phyloP scores from a whole-genome alignment of 2,797 vertebrate species.

The Pseudomugil gertrudae region DNA sequence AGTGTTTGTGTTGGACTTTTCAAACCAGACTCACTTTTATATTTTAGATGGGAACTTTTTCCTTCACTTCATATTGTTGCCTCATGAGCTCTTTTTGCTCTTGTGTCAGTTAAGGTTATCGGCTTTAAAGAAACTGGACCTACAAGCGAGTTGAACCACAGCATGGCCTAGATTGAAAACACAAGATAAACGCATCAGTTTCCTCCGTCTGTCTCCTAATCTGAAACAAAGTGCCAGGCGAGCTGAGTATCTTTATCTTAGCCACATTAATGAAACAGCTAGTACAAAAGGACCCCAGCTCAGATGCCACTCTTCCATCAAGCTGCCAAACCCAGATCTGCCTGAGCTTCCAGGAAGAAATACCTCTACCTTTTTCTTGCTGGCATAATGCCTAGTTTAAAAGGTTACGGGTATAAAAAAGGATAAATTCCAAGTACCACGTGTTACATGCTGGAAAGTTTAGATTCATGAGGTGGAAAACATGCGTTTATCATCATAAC shows the following conservation, averaged over 20 bases:
- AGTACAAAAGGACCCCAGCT: constrained; percentile 77
- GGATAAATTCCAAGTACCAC: too few relatives aligned
- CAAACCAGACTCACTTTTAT: constrained; percentile 14
- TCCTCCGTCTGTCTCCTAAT: constrained; percentile 66
- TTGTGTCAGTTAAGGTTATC: constrained; percentile 54
- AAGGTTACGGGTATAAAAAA: too few relatives aligned
- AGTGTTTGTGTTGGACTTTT: constrained; percentile 30
- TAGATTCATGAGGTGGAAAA: too few relatives aligned
- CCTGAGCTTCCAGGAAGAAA: constrained; percentile 57
- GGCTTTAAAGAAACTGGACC: constrained; percentile 65
- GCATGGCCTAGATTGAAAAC: constrained; percentile 70
- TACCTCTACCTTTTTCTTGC: constrained; percentile 40
- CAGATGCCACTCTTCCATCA: constrained; percentile 74
- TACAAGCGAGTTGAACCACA: constrained; percentile 79
- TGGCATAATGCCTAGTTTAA: constrained; percentile 65
- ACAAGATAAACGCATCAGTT: constrained; percentile 79
- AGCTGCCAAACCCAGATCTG: constrained; percentile 65
- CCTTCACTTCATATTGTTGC: neutral
- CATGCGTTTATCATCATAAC: too few relatives aligned
- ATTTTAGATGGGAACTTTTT: neutral
- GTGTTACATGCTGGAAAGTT: too few relatives aligned
- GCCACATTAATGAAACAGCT: constrained; percentile 81
- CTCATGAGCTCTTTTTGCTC: constrained; percentile 1
- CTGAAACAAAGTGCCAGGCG: constrained; percentile 68
- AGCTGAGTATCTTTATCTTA: constrained; percentile 72